A percentile compares a stretch with the other conserved stretches of the same genome.
Evolutionary conservation across 2,888 invertebrate genomes (phyloP).

Genomic region (Synergus gifuensis): DNA sequence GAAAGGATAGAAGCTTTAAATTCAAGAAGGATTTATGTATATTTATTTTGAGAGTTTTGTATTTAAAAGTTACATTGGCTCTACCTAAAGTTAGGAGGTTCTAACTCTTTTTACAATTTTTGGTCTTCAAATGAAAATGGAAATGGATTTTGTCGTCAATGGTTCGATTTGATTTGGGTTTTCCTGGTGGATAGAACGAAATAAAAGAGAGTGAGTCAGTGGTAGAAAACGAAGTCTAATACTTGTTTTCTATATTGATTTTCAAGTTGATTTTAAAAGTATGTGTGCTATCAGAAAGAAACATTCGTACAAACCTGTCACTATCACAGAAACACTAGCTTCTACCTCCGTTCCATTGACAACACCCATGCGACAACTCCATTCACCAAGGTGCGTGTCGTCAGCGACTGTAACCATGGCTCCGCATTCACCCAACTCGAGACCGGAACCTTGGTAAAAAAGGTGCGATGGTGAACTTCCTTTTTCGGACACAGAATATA

Average conservation of each 20-base stretch:
- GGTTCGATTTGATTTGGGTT: not conserved
- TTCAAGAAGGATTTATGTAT: not conserved
- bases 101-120: no score
- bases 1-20: not conserved
- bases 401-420: constrained; percentile 60
- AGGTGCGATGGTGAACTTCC: constrained; percentile 40
- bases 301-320: constrained; percentile 64
- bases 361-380: constrained; percentile 70
- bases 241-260: not conserved
- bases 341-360: constrained; percentile 60
- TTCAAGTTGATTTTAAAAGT: not conserved
- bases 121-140: no score
- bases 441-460: constrained; percentile 64
- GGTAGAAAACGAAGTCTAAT: not conserved
- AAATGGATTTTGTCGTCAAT: no score
- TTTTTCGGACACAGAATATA: constrained; percentile 57
- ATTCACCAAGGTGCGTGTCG: constrained; percentile 62
- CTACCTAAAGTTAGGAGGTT: no score
- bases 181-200: not conserved
- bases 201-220: not conserved
- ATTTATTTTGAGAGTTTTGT: no score
- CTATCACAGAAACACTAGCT: constrained; percentile 59
- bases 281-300: constrained; percentile 11
- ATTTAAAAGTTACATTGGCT: no score
- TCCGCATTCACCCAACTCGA: constrained; percentile 68